Conservation (phyloP, 2,113 vertebrate genomes). For the Embiotoca jacksoni region DNA sequence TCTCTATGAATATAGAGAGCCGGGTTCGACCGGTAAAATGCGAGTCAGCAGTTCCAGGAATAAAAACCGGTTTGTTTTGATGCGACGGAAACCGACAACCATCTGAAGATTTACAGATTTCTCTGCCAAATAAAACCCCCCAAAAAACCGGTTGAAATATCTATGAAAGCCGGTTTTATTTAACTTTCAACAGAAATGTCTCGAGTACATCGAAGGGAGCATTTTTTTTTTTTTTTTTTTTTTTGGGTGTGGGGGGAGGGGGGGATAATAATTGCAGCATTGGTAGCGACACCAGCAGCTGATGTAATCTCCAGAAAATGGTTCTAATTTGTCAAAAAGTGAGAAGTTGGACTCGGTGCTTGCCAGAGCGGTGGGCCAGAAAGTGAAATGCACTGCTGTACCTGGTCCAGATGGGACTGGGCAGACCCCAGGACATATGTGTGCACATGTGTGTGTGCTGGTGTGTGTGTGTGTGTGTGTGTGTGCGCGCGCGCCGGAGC, state of each 20-base stretch:
- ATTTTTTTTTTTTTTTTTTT: too few relatives aligned
- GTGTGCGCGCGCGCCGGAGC: neutral
- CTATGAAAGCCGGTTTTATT: slow-evolving; percentile 19
- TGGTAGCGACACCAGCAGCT: slow-evolving; percentile 72
- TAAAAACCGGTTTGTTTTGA: too few relatives aligned
- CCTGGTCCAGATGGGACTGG: slow-evolving; percentile 76
- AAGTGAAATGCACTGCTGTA: slow-evolving; percentile 60
- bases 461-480: slow-evolving; percentile 17
- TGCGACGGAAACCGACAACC: too few relatives aligned
- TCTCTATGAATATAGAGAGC: slow-evolving; percentile 45
- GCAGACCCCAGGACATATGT: slow-evolving; percentile 48
- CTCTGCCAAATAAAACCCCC: too few relatives aligned
- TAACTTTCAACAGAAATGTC: neutral
- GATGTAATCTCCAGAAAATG: slow-evolving; percentile 78
- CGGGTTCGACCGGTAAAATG: too few relatives aligned
- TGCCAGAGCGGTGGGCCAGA: slow-evolving; percentile 73
- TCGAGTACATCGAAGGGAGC: too few relatives aligned
- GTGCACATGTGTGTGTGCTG: slow-evolving; percentile 6
- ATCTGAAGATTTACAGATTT: neutral
- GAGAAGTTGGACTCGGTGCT: slow-evolving; percentile 68
- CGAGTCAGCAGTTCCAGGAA: neutral
- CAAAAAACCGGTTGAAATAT: slow-evolving; percentile 1
- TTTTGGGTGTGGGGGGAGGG: neutral
- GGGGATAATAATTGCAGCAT: slow-evolving; percentile 63
- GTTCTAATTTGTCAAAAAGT: slow-evolving; percentile 84